Conservation (phyloP, 2,113 vertebrate genomes). For the Plecotus auritus region DNA sequence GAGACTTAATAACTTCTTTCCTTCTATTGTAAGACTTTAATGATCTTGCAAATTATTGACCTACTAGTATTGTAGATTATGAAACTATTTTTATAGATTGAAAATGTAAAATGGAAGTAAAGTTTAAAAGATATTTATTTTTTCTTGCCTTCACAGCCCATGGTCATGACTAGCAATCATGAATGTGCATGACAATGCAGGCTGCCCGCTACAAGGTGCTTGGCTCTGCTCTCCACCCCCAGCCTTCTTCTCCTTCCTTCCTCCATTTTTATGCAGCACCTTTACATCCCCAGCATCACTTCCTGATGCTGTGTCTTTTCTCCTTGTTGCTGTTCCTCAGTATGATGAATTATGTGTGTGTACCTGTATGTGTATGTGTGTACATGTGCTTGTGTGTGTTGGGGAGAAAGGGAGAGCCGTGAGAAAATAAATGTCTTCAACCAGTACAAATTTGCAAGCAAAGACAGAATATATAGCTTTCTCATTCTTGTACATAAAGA, state of each 20-base stretch:
- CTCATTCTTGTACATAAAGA: neutral
- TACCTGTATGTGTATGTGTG: neutral
- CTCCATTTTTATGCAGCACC: neutral
- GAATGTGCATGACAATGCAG: neutral
- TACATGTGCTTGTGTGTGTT: neutral
- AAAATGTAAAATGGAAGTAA: slow-evolving; percentile 26
- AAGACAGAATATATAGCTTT: neutral
- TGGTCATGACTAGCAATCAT: neutral
- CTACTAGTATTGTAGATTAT: slow-evolving; percentile 3
- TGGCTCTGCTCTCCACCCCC: neutral
- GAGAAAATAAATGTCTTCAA: neutral
- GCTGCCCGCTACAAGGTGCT: neutral
- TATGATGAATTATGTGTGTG: neutral
- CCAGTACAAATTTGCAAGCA: neutral
- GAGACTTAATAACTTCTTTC: neutral
- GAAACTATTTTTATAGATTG: neutral
- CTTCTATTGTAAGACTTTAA: slow-evolving; percentile 36
- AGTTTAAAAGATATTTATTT: slow-evolving; percentile 30
- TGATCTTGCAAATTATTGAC: slow-evolving; percentile 47
- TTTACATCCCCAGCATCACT: neutral
- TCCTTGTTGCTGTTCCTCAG: neutral
- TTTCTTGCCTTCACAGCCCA: neutral
- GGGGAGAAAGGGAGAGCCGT: neutral
- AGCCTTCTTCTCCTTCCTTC: neutral
- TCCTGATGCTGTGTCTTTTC: neutral